Evolutionary conservation across 2,888 invertebrate species (phyloP), one percentile per base, ranked within the genome.

Genomic region (Scaptomyza polygonia): DNA sequence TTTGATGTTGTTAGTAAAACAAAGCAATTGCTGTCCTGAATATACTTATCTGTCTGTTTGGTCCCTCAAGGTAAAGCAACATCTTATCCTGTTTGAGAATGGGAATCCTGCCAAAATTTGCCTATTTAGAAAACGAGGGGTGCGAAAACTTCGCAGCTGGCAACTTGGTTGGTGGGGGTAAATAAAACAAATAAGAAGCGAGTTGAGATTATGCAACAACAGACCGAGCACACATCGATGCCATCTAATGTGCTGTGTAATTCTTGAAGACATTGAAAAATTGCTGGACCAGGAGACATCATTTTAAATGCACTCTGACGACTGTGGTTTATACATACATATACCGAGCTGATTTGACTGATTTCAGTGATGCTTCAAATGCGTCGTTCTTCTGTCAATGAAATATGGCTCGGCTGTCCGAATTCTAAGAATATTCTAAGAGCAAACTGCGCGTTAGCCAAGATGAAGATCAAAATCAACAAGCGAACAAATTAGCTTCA

Each of bases 1-100:
- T 88, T 88, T 88, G 80, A 88, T 84, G 83, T 84, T 85, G 71
- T 83, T 73, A 81, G 85, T 83, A 84, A 83, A 85, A 84, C 83
- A 86, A 85, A 63, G 79, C 58, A 77, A 78, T 81, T 79, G 78
- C 73, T 69, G 63, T 67, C 56, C 25, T 25, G 25, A 25, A 25
- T 25, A 25, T 25, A 25, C n/a, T n/a, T 21, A 21, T 3, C 2
- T 64, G 7, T 61, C 55, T 54, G 58, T 52, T 3, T 11, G 66
- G 59, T 56, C 68, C 78, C 77, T 69, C 51, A 79, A 81, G 82
- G 82, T 71, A 64, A 69, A 58, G 32, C 32, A 48, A 48, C 66
- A 34, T 57, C 64, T 59, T 61, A 67, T 71, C 83, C 80, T 59
- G 67, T 72, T 75, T 72, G 79, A 56, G 83, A 72, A 81, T 69